Base-by-base conservation (phyloP, 2,113 vertebrate genomes). In the Ptilorrhoa leucosticta region DNA sequence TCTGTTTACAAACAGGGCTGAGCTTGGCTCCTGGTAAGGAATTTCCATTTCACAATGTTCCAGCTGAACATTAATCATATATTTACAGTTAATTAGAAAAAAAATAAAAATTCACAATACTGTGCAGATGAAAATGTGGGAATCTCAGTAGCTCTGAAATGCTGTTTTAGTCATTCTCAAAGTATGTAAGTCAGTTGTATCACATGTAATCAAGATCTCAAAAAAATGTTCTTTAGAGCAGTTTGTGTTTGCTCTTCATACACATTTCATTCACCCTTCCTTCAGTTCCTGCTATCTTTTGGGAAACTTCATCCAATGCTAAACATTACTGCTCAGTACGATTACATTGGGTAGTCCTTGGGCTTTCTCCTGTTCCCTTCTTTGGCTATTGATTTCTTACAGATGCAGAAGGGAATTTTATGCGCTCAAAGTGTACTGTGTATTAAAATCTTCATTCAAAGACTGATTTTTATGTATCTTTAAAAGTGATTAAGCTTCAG, bases 11-110 rank as follows among this genome's bases (percentile, higher is more conserved):
- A 73, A 60, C n/a, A 64, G 65, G 39, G 56, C 68, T 92, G n/a
- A 64, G 53, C 21, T 71, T 2, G 0, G 70, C n/a, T 83, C 8
- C 61, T 65, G 48, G 16, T 81, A 48, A 87, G 65, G 65, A 81
- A 71, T 91, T 94, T 58, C 33, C 56, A 48, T 95, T 66, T 81
- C 76, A 70, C 65, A 53, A 77, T 83, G 28, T 91, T 91, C 33
- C 61, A 87, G 48, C 31, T 61, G 48, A 85, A 69, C 15, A 15
- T 78, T 27, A 61, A 64, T 79, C 7, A 22, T 68, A 14, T 78
- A 78, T 92, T 76, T 80, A 58, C 1, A 4, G 35, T 63, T 91
- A 81, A 71, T n/a, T 45, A 80, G 45, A 65, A 84, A 51, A 87
- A n/a, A 87, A 73, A 60, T 2, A 87, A 76, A 88, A 96, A 22